Evolutionary conservation across 1,140 invertebrate species (phyloP).

Genomic region (Lepidurus arcticus): DNA sequence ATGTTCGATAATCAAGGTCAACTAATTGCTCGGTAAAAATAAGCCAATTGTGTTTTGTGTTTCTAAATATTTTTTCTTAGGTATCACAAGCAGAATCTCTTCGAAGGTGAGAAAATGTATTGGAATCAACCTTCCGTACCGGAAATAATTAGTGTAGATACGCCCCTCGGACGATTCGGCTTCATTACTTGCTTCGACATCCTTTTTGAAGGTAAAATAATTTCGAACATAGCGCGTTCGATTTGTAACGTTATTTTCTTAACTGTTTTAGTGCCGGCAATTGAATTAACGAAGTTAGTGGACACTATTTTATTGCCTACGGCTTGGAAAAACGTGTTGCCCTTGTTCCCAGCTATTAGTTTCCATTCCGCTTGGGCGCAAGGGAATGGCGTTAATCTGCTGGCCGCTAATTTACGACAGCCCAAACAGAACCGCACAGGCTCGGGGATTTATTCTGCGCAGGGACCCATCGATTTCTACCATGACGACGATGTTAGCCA

Average conservation of each 20-base stretch:
- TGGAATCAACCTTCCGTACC: conserved; percentile 39
- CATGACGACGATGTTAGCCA: conserved; percentile 7
- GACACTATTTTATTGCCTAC: conserved; percentile 45
- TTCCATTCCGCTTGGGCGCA: conserved; percentile 44
- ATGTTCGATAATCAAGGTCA: conserved; percentile 43
- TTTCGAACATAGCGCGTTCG: background rate
- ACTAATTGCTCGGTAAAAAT: conserved; percentile 40
- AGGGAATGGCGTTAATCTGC: conserved; percentile 42
- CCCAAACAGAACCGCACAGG: conserved; percentile 33
- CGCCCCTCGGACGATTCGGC: conserved; percentile 41
- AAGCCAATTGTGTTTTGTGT: background rate
- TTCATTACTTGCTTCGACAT: conserved; percentile 46
- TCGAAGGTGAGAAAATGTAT: conserved; percentile 36
- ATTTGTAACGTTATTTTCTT: background rate
- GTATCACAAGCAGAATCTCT: conserved; percentile 45
- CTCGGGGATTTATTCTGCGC: background rate
- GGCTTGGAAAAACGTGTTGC: conserved; percentile 45
- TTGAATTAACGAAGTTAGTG: conserved; percentile 40
- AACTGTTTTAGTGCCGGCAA: conserved; percentile 38
- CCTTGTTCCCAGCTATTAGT: conserved; percentile 41
- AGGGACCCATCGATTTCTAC: conserved; percentile 7
- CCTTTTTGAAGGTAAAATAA: conserved; percentile 39
- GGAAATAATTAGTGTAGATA: conserved; percentile 41
- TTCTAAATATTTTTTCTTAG: conserved; percentile 1
- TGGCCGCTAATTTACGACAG: conserved; percentile 44